phyloP scores from a whole-genome alignment of 2,888 invertebrate species.

The Sclerodermus sp. region DNA sequence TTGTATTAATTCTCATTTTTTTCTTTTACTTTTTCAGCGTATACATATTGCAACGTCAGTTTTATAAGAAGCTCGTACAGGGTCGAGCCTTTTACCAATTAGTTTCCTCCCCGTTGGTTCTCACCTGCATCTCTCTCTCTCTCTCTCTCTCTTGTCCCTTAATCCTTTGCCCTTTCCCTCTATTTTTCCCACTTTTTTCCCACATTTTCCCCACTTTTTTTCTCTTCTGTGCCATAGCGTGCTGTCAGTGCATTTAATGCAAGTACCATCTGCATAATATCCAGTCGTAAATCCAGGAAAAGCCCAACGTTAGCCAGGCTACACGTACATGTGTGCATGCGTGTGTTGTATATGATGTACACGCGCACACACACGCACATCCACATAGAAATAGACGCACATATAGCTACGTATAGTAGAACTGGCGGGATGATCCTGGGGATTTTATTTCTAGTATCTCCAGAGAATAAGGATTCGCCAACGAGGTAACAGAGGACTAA shows the following conservation, averaged over 20 bases:
- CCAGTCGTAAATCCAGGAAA: constrained; percentile 41
- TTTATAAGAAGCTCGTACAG: too few species aligned
- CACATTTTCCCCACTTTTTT: constrained; percentile 7
- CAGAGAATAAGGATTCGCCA: constrained; percentile 19
- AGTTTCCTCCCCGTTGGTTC: constrained; percentile 9
- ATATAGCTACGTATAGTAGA: constrained; percentile 16
- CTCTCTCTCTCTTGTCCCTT: not conserved
- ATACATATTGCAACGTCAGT: too few species aligned
- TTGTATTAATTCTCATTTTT: too few species aligned
- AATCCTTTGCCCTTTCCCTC: not conserved
- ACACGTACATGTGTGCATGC: constrained; percentile 3
- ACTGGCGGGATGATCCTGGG: constrained; percentile 28
- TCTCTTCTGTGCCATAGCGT: constrained; percentile 7
- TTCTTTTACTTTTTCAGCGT: too few species aligned
- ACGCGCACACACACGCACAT: too few species aligned
- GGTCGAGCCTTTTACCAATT: constrained; percentile 22
- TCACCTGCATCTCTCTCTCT: not conserved
- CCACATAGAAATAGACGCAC: too few species aligned
- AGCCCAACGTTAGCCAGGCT: constrained; percentile 20
- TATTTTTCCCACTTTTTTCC: not conserved
- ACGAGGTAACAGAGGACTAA: constrained; percentile 10
- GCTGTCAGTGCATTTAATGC: constrained; percentile 38
- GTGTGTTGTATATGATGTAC: too few species aligned
- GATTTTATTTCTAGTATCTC: constrained; percentile 35
- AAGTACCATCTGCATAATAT: constrained; percentile 50